Conservation (phyloP, 2,888 invertebrate species). For the Pycnomerus fuliginosus region DNA sequence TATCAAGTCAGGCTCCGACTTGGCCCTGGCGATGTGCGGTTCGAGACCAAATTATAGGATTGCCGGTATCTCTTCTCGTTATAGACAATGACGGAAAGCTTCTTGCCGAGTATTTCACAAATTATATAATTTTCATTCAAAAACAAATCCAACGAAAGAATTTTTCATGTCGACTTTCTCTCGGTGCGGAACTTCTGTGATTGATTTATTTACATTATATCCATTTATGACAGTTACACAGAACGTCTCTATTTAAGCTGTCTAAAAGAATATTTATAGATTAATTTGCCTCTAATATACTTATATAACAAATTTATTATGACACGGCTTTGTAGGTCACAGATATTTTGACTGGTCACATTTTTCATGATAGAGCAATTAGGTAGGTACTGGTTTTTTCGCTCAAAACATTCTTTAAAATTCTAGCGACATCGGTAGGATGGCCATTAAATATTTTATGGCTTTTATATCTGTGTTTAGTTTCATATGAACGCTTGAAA, state of each 20-base stretch:
- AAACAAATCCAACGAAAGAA: not conserved
- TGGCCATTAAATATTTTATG: conserved; percentile 38
- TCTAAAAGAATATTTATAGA: conserved; percentile 23
- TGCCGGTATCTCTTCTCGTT: conserved; percentile 33
- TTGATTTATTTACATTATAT: conserved; percentile 29
- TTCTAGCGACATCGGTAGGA: conserved; percentile 34
- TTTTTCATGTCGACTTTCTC: not conserved
- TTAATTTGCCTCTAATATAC: conserved; percentile 23
- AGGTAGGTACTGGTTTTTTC: conserved; percentile 28
- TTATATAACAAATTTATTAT: conserved; percentile 18
- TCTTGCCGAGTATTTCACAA: conserved; percentile 32
- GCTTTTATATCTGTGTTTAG: conserved; percentile 36
- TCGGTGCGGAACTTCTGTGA: conserved; percentile 6
- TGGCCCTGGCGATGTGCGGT: conserved; percentile 33
- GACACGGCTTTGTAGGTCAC: conserved; percentile 5
- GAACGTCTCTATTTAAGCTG: conserved; percentile 27
- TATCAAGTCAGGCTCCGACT: conserved; percentile 28
- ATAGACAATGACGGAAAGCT: conserved; percentile 38
- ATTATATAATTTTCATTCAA: conserved; percentile 26
- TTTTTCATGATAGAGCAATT: conserved; percentile 27
- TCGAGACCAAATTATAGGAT: conserved; percentile 36
- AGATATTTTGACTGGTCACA: conserved; percentile 6
- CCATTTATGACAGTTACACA: conserved; percentile 27
- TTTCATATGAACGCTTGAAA: conserved; percentile 35
- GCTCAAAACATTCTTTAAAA: conserved; percentile 30